Conservation (phyloP, 2,888 invertebrate species). For the Zootermopsis nevadensis region DNA sequence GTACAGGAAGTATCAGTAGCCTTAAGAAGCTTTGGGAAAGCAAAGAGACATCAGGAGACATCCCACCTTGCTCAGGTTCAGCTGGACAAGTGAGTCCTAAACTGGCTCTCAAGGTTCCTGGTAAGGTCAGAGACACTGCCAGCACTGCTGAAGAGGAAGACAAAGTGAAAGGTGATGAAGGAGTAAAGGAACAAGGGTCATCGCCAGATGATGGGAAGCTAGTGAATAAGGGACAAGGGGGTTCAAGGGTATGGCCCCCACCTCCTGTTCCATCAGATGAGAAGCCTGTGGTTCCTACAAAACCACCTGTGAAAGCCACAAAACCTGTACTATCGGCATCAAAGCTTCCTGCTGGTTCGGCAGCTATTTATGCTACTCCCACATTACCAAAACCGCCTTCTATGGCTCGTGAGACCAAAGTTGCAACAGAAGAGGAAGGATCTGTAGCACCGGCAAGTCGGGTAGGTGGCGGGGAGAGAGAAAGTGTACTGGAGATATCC, state of each 20-base stretch:
- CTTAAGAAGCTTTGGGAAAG: constrained; percentile 93
- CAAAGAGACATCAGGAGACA: constrained; percentile 68
- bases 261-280: constrained; percentile 61
- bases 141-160: constrained; percentile 58
- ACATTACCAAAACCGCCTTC: constrained; percentile 28
- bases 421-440: constrained; percentile 26
- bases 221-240: constrained; percentile 59
- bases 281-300: constrained; percentile 78
- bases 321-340: constrained; percentile 64
- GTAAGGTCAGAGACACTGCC: not conserved
- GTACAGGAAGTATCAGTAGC: constrained; percentile 93
- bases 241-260: constrained; percentile 66
- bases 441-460: constrained; percentile 6
- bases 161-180: constrained; percentile 58
- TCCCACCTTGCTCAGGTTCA: constrained; percentile 63
- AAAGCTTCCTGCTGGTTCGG: constrained; percentile 60
- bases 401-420: constrained; percentile 13
- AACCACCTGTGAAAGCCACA: constrained; percentile 73
- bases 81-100: constrained; percentile 47
- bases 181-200: constrained; percentile 54
- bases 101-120: constrained; percentile 49
- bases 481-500: constrained; percentile 74
- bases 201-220: constrained; percentile 50
- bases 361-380: constrained; percentile 86
- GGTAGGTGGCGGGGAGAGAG: constrained; percentile 56